Evolutionary conservation across 30 jellyfish, hydroid and myxozoan genomes (phyloP), one percentile per base, ranked within the genome.

Genomic region (Sanderia malayensis): DNA sequence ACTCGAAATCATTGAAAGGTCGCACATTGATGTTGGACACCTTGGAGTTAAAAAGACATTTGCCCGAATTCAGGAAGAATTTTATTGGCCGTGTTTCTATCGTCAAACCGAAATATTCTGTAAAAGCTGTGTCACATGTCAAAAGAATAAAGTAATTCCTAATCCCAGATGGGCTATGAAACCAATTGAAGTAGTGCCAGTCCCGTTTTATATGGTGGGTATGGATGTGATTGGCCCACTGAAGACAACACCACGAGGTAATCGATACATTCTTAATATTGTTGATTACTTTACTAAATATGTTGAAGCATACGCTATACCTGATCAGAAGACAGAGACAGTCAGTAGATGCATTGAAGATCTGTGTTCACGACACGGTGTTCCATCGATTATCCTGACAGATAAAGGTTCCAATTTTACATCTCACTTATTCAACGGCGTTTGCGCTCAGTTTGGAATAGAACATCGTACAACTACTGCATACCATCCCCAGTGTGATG

Each of bases 221-320:
- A 49, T 49, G 64, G 64, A 49, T 18, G 18, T 49, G 3, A 49
- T 49, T 9, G 64, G 64, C 2, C 64, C 64, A 7, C 27, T 49
- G 11, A 49, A 49, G 27, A 49, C 27, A 15, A 49, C 64, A 9
- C 7, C 64, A 4, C 6, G 24, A 58, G 93, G 93, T 4, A 80
- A 80, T 53, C 85, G 85, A n/a, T 80, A 80, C 37, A 68, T 80
- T 44, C 33, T 80, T 3, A 55, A 41, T 41, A 22, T 80, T 32
- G 41, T 45, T 13, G 85, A 80, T 30, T 80, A 80, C 44, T 68
- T 67, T 30, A 67, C 79, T 2, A 72, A 72, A 31, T 63, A 72
- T 53, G 74, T 31, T n/a, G 74, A 72, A 21, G 84, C 84, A 4
- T 24, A 25, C 21, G 58, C 61, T n/a, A 15, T 72, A 10, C 84